A percentile compares a stretch with the other conserved stretches of the same genome.
Evolutionary conservation across 2,797 vertebrate genomes (phyloP).

Genomic region (Karalla daura): DNA sequence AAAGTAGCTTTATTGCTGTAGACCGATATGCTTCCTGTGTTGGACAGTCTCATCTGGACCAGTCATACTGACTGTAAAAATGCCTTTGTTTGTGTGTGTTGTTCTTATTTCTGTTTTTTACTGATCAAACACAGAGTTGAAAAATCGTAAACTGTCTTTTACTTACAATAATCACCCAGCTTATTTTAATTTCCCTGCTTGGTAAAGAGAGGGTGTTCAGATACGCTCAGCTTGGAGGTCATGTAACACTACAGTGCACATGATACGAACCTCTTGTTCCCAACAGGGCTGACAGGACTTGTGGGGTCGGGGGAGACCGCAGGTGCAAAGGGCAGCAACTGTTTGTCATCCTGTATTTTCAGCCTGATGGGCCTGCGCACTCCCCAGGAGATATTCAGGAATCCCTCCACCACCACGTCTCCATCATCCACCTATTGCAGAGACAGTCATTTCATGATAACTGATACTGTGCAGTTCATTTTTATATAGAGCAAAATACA

Average conservation of each 20-base stretch:
- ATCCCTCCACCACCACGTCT: constrained; percentile 87
- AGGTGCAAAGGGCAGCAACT: constrained; percentile 73
- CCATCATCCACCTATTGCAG: constrained; percentile 63
- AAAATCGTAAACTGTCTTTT: too few species aligned
- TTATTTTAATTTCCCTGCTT: background rate
- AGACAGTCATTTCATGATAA: too few species aligned
- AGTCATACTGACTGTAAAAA: too few species aligned
- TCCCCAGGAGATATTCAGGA: constrained; percentile 93
- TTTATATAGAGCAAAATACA: too few species aligned
- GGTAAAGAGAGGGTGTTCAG: background rate
- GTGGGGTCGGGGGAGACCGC: constrained; percentile 66
- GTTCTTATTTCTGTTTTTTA: background rate
- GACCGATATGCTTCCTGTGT: background rate
- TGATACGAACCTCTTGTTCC: constrained; percentile 83
- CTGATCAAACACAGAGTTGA: background rate
- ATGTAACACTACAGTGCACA: background rate
- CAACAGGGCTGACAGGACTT: constrained; percentile 79
- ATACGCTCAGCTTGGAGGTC: background rate
- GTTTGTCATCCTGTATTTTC: constrained; percentile 94
- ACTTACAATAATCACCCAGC: too few species aligned
- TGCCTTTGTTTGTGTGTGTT: background rate
- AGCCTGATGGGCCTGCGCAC: constrained; percentile 88
- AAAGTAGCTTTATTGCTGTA: background rate
- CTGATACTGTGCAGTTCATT: too few species aligned
- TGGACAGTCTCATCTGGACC: too few species aligned